Percentiles rank a stretch among this genome's conserved stretches.
These are phyloP conservation scores for Neolamprologus cancellatus DNA, from an alignment of 2,113 vertebrate species.

Conservation along the genomic window DNA sequence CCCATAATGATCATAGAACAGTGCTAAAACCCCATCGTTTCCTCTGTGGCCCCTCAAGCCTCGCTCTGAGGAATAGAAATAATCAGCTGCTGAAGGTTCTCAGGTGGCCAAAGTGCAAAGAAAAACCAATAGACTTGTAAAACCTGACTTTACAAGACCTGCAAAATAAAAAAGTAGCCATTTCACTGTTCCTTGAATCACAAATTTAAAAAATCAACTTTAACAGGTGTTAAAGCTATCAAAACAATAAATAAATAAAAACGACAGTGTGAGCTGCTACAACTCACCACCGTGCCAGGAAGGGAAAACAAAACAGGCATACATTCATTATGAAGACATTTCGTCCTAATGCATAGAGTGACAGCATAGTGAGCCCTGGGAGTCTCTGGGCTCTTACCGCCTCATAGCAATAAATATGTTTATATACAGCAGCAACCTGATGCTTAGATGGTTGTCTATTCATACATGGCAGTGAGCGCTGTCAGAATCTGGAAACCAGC, in stretches of 20 bases:
- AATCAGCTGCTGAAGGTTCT: neutral
- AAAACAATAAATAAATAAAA: neutral
- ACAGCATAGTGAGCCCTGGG: neutral
- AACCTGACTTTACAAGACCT: neutral
- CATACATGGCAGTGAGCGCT: neutral
- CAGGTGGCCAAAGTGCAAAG: neutral
- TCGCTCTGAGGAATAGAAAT: neutral
- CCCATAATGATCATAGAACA: neutral
- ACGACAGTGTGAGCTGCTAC: neutral
- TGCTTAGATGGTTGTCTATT: neutral
- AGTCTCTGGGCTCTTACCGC: neutral
- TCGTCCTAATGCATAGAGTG: neutral
- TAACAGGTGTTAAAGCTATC: neutral
- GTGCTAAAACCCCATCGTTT: neutral
- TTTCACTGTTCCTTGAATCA: neutral
- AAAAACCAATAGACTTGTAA: neutral
- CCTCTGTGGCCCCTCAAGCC: neutral
- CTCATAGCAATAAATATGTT: neutral
- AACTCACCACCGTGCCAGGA: neutral
- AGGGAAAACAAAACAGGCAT: neutral
- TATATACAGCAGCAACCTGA: neutral
- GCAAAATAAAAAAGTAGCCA: neutral
- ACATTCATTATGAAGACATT: neutral
- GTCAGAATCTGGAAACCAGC: neutral
- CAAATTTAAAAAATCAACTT: neutral